phyloP scores from a whole-genome alignment of 2,797 vertebrate species.

The Sparidentex hasta region DNA sequence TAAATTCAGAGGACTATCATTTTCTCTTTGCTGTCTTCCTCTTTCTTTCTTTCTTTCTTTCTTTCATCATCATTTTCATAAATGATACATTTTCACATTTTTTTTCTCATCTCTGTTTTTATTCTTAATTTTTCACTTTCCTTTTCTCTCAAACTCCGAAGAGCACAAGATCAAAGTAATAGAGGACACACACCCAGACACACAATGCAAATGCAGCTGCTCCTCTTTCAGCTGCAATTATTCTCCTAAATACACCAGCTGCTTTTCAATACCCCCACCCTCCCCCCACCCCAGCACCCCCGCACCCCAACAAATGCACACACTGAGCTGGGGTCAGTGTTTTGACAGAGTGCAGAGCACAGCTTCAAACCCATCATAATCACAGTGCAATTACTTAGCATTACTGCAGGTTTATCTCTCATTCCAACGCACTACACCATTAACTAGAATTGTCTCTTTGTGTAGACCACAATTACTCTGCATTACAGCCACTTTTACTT shows the following conservation, averaged over 20 bases:
- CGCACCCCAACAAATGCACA: constrained; percentile 27
- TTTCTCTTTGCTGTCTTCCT: not conserved
- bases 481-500: constrained; percentile 57
- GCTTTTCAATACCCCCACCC: constrained; percentile 68
- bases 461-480: constrained; percentile 71
- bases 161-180: constrained; percentile 29
- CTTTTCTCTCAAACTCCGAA: constrained; percentile 21
- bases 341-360: constrained; percentile 70
- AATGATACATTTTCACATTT: not conserved
- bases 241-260: constrained; percentile 73
- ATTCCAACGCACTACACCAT: constrained; percentile 68
- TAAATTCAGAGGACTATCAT: constrained; percentile 59
- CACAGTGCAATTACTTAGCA: constrained; percentile 79
- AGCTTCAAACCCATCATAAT: constrained; percentile 70
- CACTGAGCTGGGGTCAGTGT: constrained; percentile 68
- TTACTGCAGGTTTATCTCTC: constrained; percentile 78
- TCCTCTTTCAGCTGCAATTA: constrained; percentile 65
- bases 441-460: constrained; percentile 67
- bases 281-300: constrained; percentile 10
- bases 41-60: not conserved
- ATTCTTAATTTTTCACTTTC: constrained; percentile 9
- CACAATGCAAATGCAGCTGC: constrained; percentile 65
- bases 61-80: not conserved
- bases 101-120: not conserved
- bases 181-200: constrained; percentile 20